Evolutionary conservation across 2,888 invertebrate species (phyloP).

Genomic region (Diplazon laetatorius): DNA sequence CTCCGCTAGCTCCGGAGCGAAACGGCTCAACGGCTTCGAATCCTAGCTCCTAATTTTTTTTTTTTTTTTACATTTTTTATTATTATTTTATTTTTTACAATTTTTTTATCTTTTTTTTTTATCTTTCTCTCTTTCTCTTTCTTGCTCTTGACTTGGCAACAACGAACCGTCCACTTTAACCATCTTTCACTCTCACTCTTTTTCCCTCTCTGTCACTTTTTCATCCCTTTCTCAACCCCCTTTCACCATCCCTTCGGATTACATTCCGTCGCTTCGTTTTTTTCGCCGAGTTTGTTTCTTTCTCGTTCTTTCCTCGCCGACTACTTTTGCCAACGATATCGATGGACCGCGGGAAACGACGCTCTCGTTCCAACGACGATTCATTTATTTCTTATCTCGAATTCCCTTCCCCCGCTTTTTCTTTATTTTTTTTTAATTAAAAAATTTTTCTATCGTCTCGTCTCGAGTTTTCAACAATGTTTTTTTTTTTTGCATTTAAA

Average conservation of each 20-base stretch:
- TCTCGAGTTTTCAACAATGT: too few species aligned
- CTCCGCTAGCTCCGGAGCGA: constrained; percentile 9
- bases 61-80: constrained; percentile 35
- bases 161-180: constrained; percentile 50
- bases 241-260: constrained; percentile 46
- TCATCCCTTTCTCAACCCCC: constrained; percentile 34
- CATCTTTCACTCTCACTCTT: constrained; percentile 53
- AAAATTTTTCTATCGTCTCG: too few species aligned
- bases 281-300: constrained; percentile 41
- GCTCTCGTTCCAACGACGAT: too few species aligned
- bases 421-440: too few species aligned
- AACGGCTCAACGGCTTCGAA: constrained; percentile 55
- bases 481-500: too few species aligned
- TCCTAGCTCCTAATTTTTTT: constrained; percentile 50
- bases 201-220: constrained; percentile 50
- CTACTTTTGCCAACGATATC: constrained; percentile 66
- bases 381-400: too few species aligned
- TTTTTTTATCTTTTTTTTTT: constrained; percentile 38
- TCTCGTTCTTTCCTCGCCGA: constrained; percentile 56
- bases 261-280: constrained; percentile 54
- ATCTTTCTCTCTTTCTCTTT: constrained; percentile 17
- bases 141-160: constrained; percentile 52
- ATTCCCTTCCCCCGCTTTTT: too few species aligned
- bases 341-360: constrained; percentile 71
- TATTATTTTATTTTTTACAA: constrained; percentile 33